phyloP scores from a whole-genome alignment of 2,797 vertebrate genomes.

The Sebastes hubbsi region DNA sequence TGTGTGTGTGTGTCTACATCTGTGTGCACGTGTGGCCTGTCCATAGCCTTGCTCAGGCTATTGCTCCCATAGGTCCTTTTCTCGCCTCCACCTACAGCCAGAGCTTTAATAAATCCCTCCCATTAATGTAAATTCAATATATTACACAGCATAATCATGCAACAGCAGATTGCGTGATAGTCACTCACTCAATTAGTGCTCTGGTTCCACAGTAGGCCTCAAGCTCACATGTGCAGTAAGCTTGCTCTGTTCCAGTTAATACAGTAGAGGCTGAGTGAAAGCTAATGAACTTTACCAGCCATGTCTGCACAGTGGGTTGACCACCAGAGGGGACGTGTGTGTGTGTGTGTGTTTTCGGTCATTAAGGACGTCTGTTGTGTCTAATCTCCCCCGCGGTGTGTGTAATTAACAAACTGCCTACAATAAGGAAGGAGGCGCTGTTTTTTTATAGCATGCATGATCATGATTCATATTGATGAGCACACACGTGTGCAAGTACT shows the following conservation, averaged over 20 bases:
- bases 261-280: conserved; percentile 11
- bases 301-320: conserved; percentile 22
- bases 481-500: background rate
- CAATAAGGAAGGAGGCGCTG: conserved; percentile 16
- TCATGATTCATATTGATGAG: background rate
- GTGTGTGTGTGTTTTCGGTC: background rate
- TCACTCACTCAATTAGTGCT: conserved; percentile 20
- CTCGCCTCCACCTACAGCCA: background rate
- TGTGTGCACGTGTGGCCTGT: background rate
- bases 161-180: conserved; percentile 18
- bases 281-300: conserved; percentile 46
- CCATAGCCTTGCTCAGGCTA: background rate
- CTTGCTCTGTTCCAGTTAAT: conserved; percentile 14
- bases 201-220: background rate
- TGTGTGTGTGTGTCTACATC: conserved; percentile 9
- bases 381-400: conserved; percentile 41
- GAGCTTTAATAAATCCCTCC: background rate
- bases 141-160: background rate
- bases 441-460: background rate
- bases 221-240: conserved; percentile 13
- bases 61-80: background rate
- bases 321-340: conserved; percentile 25
- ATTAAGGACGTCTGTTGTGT: conserved; percentile 39
- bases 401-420: conserved; percentile 59
- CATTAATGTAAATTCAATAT: conserved; percentile 12